Base-by-base conservation (phyloP, 2,888 invertebrate species). In the Leptopterna dolabrata region DNA sequence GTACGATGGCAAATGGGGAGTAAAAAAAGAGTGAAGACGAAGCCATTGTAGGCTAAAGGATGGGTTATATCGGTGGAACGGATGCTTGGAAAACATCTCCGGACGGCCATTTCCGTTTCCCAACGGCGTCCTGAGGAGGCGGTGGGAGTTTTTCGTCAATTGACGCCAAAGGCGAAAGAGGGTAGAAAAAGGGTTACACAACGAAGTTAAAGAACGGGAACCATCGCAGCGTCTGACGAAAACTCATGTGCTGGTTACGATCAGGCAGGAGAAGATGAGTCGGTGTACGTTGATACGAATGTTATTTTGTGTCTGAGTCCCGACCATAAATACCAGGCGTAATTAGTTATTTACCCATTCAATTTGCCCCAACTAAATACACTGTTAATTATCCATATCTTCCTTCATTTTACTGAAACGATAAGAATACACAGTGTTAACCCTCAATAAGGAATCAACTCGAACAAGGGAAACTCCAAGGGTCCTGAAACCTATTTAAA, bases 71-170 rank as follows among this genome's bases (percentile, higher is more conserved):
- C 78, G 78, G 78, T 16, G 78, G 13, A 78, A 78, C 78, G 78
- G 78, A 78, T 78, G 76, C 76, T 76, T 19, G 45, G 78, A 78
- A 78, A 78, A 45, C 78, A 41, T 78, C 78, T 78, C 78, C 41
- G 27, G 78, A 78, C 78, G 45, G 78, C 45, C 78, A 78, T 78
- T 78, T 78, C 78, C 78, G 41, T 47, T 43, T 78, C 78, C 78
- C 78, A 78, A 78, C 78, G 78, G 78, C 78, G 78, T 47, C 14
- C 78, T 78, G 27, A 43, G 43, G 24, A 63, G 63, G 27, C 63
- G 63, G 63, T 27, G 24, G 63, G 63, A 19, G 11, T n/a, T 16
- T 43, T 78, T 45, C 78, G 78, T 78, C 78, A 78, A 78, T 78
- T 45, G 78, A 24, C 24, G 63, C 63, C 63, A 11, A 63, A 63